Evolutionary conservation across 2,113 vertebrate genomes (phyloP), one percentile per base, ranked within the genome.

Genomic region (Lutjanus erythropterus): DNA sequence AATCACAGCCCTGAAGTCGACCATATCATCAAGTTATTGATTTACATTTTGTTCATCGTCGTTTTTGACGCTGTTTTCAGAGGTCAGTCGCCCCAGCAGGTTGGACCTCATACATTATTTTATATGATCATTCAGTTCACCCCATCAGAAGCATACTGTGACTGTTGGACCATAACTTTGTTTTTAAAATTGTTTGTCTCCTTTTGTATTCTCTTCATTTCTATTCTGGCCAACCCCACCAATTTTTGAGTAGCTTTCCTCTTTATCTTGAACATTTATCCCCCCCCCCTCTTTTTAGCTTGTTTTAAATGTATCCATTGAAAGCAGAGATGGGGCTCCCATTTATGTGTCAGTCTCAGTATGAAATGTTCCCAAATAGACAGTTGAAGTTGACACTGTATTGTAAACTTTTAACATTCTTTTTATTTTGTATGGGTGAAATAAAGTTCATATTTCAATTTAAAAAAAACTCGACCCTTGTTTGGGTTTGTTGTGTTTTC

Each of bases 341-440:
- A 49, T 89, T 88, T 86, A 55, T 56, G 80, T 89, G 90, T 84
- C 82, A 53, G 75, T 89, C 75, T 89, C 66, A n/a, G 61, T 84
- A 90, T 91, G 79, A 91, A 92, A 90, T 92, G 88, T 90, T 93
- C 85, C 80, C 75, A 46, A 73, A 84, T 71, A 84, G 88, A 79
- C 90, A 85, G 88, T 84, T 91, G 87, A 92, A 83, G 91, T 84
- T 92, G 90, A 92, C 84, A 78, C 88, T 95, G 93, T 94, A 93
- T 93, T 92, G 92, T 93, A 90, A 92, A 93, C 91, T 96, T 96
- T 96, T 95, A 96, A 94, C 92, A 90, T 94, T 95, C 88, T 93
- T 94, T 93, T 96, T 94, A 95, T 95, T 96, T 96, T 96, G 94
- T 96, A 95, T 92, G 92, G 91, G 92, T 95, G 91, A 94, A 95